These are phyloP conservation scores for Nasonia giraulti DNA, from an alignment of 1,140 invertebrate genomes.

Conservation along the genomic window DNA sequence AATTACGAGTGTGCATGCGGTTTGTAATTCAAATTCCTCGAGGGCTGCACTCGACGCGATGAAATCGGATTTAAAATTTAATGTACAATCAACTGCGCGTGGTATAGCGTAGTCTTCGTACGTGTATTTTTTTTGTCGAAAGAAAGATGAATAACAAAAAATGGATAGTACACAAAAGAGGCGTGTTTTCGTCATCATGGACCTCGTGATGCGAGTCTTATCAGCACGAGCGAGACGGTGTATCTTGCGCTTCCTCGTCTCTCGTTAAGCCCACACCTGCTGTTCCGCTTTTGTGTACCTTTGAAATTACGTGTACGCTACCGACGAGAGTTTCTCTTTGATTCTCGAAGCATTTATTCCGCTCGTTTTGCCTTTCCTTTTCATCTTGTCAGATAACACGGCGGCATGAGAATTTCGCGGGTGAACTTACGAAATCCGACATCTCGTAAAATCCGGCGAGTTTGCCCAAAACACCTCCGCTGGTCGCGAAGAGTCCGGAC, in stretches of 20 bases:
- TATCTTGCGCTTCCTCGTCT: neutral
- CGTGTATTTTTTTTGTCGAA: no score
- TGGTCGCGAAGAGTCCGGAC: conserved; percentile 64
- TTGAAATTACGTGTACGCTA: neutral
- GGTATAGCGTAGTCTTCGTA: no score
- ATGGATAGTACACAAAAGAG: neutral
- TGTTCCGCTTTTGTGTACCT: neutral
- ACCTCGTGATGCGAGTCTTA: conserved; percentile 43
- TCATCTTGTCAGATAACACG: neutral
- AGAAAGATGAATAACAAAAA: neutral
- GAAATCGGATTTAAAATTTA: neutral
- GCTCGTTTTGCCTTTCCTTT: no score
- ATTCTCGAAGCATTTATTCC: neutral
- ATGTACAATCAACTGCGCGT: no score
- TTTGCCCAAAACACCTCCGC: conserved; percentile 68
- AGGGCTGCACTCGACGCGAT: neutral
- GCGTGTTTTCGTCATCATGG: conserved; percentile 35
- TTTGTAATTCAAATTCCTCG: neutral
- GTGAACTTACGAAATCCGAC: conserved; percentile 59
- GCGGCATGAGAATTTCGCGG: no score
- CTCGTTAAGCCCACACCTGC: neutral
- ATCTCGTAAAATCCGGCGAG: conserved; percentile 60
- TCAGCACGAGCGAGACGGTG: conserved; percentile 22
- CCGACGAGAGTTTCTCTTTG: neutral
- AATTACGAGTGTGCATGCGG: neutral